Evolutionary conservation across 2,797 vertebrate species (phyloP).

Genomic region (Antennarius maculatus): DNA sequence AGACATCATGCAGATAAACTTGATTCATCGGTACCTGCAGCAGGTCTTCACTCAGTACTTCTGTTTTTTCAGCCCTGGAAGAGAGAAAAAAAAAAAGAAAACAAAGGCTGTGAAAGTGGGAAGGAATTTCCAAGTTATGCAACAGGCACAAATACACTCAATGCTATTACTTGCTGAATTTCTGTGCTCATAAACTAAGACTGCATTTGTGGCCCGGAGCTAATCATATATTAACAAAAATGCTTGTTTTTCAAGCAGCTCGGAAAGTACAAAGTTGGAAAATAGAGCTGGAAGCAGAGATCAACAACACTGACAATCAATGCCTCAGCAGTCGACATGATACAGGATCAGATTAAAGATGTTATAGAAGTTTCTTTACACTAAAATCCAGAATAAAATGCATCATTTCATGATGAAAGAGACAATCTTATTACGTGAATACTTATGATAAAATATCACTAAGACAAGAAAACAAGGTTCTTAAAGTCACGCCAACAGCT

Average conservation of each 20-base stretch:
- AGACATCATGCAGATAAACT: constrained; percentile 2
- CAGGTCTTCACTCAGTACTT: constrained; percentile 78
- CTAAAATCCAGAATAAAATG: no score
- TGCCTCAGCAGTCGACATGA: no score
- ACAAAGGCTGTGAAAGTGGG: constrained; percentile 23
- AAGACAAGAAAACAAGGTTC: no score
- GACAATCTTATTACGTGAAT: no score
- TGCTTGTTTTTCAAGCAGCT: constrained; percentile 4
- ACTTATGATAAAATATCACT: no score
- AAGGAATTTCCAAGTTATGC: constrained; percentile 10
- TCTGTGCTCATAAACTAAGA: constrained; percentile 32
- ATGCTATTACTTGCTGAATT: constrained; percentile 37
- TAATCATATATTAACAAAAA: constrained; percentile 4
- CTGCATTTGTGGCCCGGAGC: constrained; percentile 22
- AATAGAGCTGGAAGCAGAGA: background rate
- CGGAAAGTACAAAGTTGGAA: background rate
- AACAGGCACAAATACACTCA: constrained; percentile 22
- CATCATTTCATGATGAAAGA: no score
- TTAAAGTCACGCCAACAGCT: no score
- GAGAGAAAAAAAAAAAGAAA: constrained; percentile 30
- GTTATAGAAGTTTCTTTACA: no score
- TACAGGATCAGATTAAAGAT: no score
- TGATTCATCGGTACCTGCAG: constrained; percentile 68
- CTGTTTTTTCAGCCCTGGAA: constrained; percentile 79
- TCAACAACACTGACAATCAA: no score